Conservation (phyloP, 92 coral and sea anemone genomes). For the Meandrina meandrites region DNA sequence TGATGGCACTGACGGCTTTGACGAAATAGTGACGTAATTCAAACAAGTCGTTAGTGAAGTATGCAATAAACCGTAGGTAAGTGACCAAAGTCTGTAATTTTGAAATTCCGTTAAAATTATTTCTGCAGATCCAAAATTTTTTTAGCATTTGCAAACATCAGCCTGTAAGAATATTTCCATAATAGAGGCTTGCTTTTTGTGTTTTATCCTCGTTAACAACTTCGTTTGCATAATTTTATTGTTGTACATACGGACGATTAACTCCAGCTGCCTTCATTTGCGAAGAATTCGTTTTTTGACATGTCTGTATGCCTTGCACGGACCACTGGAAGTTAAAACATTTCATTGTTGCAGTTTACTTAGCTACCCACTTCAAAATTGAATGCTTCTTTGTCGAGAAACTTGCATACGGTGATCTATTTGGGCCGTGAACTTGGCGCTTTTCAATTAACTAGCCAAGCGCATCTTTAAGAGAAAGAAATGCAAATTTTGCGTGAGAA, state of each 20-base stretch:
- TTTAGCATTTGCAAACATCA: not conserved
- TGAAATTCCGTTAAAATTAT: not conserved
- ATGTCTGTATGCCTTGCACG: not conserved
- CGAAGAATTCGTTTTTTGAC: too few species aligned
- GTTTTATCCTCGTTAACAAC: slow-evolving; percentile 1
- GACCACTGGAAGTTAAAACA: not conserved
- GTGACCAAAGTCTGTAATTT: not conserved
- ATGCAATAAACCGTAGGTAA: not conserved
- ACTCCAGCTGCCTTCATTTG: slow-evolving; percentile 1
- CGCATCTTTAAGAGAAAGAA: slow-evolving; percentile 9
- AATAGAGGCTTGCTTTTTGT: not conserved
- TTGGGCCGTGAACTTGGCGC: not conserved
- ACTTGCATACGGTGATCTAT: not conserved
- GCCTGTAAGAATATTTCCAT: not conserved
- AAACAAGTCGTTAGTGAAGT: not conserved
- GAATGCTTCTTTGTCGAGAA: not conserved
- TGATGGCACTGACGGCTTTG: not conserved
- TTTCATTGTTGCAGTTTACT: not conserved
- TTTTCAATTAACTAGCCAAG: slow-evolving; percentile 11
- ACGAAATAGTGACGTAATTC: slow-evolving; percentile 33
- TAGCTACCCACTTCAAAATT: not conserved
- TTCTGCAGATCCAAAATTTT: not conserved
- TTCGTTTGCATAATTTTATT: slow-evolving; percentile 8
- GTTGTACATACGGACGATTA: not conserved
- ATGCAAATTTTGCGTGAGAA: slow-evolving; percentile 55